Conservation (phyloP, 2,888 invertebrate species). For the Acronicta alni region DNA sequence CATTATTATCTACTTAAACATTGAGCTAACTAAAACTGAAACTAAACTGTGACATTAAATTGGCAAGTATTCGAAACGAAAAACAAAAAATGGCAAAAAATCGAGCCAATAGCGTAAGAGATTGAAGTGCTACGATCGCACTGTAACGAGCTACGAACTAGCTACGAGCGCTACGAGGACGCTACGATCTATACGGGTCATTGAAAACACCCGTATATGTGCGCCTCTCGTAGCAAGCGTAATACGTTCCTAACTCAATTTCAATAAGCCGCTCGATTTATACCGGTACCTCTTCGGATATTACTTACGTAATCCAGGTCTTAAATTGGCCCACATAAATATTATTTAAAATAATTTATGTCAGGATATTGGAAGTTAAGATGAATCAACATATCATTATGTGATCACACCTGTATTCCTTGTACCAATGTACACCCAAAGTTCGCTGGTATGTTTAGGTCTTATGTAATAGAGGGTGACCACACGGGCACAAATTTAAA, state of each 20-base stretch:
- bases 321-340: constrained; percentile 60
- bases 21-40: not conserved
- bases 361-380: constrained; percentile 15
- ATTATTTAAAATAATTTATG: constrained; percentile 54
- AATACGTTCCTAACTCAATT: constrained; percentile 69
- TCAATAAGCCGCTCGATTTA: constrained; percentile 71
- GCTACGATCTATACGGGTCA: constrained; percentile 63
- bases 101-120: constrained; percentile 68
- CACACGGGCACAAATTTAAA: too few species aligned
- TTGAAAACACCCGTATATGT: constrained; percentile 54
- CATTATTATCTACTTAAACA: too few species aligned
- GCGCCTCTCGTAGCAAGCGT: constrained; percentile 51
- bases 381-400: constrained; percentile 16
- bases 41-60: constrained; percentile 7
- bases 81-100: constrained; percentile 56
- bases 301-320: constrained; percentile 28
- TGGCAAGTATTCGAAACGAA: constrained; percentile 30
- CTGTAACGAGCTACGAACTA: constrained; percentile 68
- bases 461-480: too few species aligned
- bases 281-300: constrained; percentile 63
- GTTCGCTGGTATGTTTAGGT: too few species aligned
- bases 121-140: constrained; percentile 70
- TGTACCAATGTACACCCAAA: too few species aligned
- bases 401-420: too few species aligned
- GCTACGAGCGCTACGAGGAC: constrained; percentile 56